Conservation (phyloP, 2,888 invertebrate species). For the Keiferia lycopersicella region DNA sequence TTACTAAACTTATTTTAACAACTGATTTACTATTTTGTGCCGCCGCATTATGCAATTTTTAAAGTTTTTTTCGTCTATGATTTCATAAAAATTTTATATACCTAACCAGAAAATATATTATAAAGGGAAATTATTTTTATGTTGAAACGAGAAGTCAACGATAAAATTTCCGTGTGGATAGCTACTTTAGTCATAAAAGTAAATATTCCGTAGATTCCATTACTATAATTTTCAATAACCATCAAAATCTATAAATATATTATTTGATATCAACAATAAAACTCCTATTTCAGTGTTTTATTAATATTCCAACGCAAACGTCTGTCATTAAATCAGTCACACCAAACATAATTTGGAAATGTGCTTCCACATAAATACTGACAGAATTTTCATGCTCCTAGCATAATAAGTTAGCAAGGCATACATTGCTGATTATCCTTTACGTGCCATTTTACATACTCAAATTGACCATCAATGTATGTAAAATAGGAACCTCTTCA, state of each 20-base stretch:
- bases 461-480: too few species aligned
- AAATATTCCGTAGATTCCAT: not conserved
- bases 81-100: too few species aligned
- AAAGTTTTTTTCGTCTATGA: too few species aligned
- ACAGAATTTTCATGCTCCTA: slow-evolving; percentile 44
- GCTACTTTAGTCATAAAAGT: not conserved
- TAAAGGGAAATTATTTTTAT: not conserved
- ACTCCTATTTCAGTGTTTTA: not conserved
- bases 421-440: too few species aligned
- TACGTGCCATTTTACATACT: too few species aligned
- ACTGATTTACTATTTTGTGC: too few species aligned
- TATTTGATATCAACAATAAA: not conserved
- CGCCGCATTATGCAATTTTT: too few species aligned
- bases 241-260: not conserved
- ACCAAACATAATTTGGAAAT: slow-evolving; percentile 42
- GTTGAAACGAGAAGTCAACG: not conserved
- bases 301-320: not conserved
- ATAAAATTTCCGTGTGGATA: not conserved
- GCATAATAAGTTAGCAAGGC: slow-evolving; percentile 38
- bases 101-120: too few species aligned
- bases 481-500: too few species aligned
- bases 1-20: too few species aligned
- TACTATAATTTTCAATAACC: not conserved
- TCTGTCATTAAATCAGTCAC: slow-evolving; percentile 38
- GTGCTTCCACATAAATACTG: slow-evolving; percentile 50